phyloP scores from a whole-genome alignment of 2,888 invertebrate species.

The Ametastegia equiseti region DNA sequence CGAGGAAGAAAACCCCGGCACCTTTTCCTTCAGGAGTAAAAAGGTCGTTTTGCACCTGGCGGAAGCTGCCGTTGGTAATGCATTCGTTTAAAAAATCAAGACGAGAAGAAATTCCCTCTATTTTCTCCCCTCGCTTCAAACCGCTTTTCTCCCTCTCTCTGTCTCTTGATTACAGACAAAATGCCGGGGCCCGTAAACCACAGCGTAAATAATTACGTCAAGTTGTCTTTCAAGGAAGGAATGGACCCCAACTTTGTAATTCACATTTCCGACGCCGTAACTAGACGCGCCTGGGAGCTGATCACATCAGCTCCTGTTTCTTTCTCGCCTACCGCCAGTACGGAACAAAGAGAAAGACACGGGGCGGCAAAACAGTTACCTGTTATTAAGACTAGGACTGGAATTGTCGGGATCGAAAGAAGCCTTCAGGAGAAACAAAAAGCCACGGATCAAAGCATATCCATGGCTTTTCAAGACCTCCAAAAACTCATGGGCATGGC shows the following conservation, averaged over 20 bases:
- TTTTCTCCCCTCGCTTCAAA: conserved; percentile 38
- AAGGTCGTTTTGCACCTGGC: conserved; percentile 88
- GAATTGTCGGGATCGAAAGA: conserved; percentile 97
- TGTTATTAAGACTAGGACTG: conserved; percentile 86
- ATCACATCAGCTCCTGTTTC: conserved; percentile 60
- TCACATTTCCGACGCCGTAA: conserved; percentile 81
- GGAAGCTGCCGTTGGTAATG: conserved; percentile 80
- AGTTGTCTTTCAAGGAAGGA: conserved; percentile 92
- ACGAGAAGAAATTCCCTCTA: too few species aligned
- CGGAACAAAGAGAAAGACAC: conserved; percentile 13
- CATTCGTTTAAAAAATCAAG: conserved; percentile 8
- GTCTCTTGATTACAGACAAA: conserved; percentile 77
- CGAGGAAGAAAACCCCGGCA: conserved; percentile 89
- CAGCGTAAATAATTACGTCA: conserved; percentile 86
- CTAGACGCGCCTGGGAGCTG: conserved; percentile 82
- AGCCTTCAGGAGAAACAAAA: conserved; percentile 93
- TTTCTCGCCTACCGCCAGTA: conserved; percentile 37
- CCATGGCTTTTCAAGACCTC: conserved; percentile 96
- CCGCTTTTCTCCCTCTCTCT: background rate
- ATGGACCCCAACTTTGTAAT: conserved; percentile 82
- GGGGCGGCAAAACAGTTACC: conserved; percentile 58
- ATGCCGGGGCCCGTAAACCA: conserved; percentile 86
- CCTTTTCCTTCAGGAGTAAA: conserved; percentile 88
- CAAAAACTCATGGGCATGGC: conserved; percentile 96
- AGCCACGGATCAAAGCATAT: conserved; percentile 94